These are phyloP conservation scores for Stenichneumon culpator DNA, from an alignment of 2,888 invertebrate species.

Conservation along the genomic window DNA sequence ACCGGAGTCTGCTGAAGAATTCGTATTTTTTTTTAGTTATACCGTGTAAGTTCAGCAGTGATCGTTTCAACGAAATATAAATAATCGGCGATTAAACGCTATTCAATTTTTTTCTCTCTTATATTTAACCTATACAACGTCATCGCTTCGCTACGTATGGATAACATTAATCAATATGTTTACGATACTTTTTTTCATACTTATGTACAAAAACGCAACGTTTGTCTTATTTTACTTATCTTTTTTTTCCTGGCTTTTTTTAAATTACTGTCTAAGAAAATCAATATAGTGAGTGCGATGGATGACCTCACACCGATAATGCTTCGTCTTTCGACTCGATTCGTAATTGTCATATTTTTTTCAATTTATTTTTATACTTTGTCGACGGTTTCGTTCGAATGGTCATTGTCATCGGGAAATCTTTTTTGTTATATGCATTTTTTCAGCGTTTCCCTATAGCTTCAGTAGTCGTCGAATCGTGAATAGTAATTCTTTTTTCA, in stretches of 20 bases:
- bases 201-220: slow-evolving; percentile 71
- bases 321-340: slow-evolving; percentile 12
- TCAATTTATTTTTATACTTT: not conserved
- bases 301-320: slow-evolving; percentile 14
- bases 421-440: slow-evolving; percentile 20
- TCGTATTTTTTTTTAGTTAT: slow-evolving; percentile 29
- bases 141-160: slow-evolving; percentile 56
- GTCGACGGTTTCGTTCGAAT: slow-evolving; percentile 47
- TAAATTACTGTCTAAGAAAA: slow-evolving; percentile 56
- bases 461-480: slow-evolving; percentile 44
- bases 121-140: slow-evolving; percentile 61
- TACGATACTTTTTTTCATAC: slow-evolving; percentile 66
- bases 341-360: not conserved
- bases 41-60: slow-evolving; percentile 57
- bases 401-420: slow-evolving; percentile 43
- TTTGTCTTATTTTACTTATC: slow-evolving; percentile 34
- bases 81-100: slow-evolving; percentile 52
- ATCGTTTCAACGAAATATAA: slow-evolving; percentile 65
- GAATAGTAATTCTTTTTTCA: slow-evolving; percentile 31
- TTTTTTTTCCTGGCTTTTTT: slow-evolving; percentile 45
- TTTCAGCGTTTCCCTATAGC: slow-evolving; percentile 38
- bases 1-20: slow-evolving; percentile 42
- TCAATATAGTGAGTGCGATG: slow-evolving; percentile 23
- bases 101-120: slow-evolving; percentile 45
- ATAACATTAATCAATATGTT: slow-evolving; percentile 73